Base-by-base conservation (phyloP, 2,797 vertebrate species). In the Macropodus opercularis region DNA sequence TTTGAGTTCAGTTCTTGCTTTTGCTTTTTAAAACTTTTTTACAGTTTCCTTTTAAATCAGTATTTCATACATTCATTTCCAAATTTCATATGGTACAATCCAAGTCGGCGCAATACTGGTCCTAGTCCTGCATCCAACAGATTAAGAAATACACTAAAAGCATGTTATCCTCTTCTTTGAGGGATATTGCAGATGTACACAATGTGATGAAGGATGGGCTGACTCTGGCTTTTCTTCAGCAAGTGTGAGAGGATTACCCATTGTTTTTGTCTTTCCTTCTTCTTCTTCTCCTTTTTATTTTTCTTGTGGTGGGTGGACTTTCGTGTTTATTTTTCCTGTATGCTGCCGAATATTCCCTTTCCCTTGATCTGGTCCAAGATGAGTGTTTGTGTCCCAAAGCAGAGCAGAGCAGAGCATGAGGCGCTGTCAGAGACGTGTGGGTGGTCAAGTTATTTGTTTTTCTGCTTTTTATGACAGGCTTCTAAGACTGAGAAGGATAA, bases 181-280 rank as follows among this genome's bases (percentile, higher is more conserved):
- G 59, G 49, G 29, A 48, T 51, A 44, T 59, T 70, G 50, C 8
- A 15, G 42, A 32, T 60, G 48, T 47, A 54, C 22, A 70, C 61
- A 57, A 63, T 57, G 60, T 63, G 60, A 68, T 47, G 51, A 74
- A 49, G 43, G 74, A 71, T 62, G 64, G 65, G 27, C 41, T 64
- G 53, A 77, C 46, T 65, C 21, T 47, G 19, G 64, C 55, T 83
- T 48, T 80, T 78, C 36, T 48, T 69, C 38, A 50, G 56, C 47
- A 75, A 62, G 60, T 72, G 58, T 72, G 52, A 80, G 59, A 75
- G 80, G 80, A 79, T 87, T 85, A 85, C 51, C 44, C 32, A 49
- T 65, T 81, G 57, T 61, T 54, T 42, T 48, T 23, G 24, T 31
- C 19, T 32, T 47, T 56, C n/a, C n/a, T n/a, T n/a, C n/a, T n/a